A percentile compares a stretch with the other conserved stretches of the same genome.
Evolutionary conservation across 2,113 vertebrate genomes (phyloP).

Genomic region (Hippocampus guttulatus): DNA sequence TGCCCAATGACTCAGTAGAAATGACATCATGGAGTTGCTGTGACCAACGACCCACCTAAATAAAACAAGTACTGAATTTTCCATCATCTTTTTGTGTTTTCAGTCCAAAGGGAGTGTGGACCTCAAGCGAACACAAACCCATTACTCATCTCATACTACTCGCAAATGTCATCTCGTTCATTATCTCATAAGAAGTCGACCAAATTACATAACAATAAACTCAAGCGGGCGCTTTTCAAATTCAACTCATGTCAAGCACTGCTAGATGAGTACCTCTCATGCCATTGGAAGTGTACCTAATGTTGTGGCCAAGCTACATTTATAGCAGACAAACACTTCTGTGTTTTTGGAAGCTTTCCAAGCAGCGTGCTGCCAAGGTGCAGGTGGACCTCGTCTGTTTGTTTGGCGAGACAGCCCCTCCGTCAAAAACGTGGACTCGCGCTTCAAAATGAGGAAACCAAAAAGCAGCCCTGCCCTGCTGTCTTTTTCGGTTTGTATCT

Average conservation of each 20-base stretch:
- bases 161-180: no score
- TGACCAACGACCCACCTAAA: not conserved
- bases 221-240: no score
- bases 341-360: not conserved
- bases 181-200: no score
- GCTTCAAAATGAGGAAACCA: slow-evolving; percentile 24
- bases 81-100: no score
- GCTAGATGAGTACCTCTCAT: no score
- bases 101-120: no score
- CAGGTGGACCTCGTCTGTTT: not conserved
- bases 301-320: not conserved
- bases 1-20: not conserved
- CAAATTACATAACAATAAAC: no score
- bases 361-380: not conserved
- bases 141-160: no score
- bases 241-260: no score
- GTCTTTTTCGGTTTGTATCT: slow-evolving; percentile 1
- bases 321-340: not conserved
- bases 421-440: slow-evolving; percentile 17
- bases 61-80: no score
- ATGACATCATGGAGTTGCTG: not conserved
- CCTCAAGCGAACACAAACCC: no score
- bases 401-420: slow-evolving; percentile 24
- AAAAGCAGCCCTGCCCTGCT: not conserved
- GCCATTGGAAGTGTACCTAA: not conserved